Percentiles rank a stretch among this genome's conserved stretches.
Evolutionary conservation across 2,113 vertebrate genomes (phyloP).

Genomic region (Lamprologus tigripictilis): DNA sequence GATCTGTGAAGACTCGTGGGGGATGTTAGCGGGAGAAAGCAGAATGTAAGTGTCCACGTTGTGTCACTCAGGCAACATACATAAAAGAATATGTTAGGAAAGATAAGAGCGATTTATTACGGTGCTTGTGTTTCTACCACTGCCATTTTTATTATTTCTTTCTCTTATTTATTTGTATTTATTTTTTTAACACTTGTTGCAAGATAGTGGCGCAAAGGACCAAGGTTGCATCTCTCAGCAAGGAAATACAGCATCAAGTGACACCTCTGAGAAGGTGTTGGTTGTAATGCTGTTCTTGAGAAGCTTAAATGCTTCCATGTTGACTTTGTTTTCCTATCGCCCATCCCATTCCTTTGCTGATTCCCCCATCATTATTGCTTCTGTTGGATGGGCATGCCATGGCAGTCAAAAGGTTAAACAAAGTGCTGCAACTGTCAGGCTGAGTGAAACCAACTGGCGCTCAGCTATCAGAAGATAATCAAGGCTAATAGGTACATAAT

Average conservation of each 20-base stretch:
- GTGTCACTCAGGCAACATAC: constrained; percentile 56
- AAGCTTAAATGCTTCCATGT: constrained; percentile 42
- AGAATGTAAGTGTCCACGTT: constrained; percentile 54
- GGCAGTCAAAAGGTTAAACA: constrained; percentile 93
- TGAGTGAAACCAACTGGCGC: constrained; percentile 94
- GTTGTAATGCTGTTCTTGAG: neutral
- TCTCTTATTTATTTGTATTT: neutral
- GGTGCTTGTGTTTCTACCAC: constrained; percentile 1
- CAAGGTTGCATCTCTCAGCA: neutral
- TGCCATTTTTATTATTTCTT: neutral
- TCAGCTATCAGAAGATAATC: constrained; percentile 93
- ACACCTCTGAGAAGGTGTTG: neutral
- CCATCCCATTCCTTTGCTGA: constrained; percentile 56
- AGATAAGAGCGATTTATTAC: constrained; percentile 52
- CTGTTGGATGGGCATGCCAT: constrained; percentile 73
- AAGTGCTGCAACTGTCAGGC: constrained; percentile 88
- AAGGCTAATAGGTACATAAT: constrained; percentile 99
- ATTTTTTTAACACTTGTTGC: neutral
- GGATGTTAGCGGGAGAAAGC: constrained; percentile 55
- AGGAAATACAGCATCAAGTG: neutral
- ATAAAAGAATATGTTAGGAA: constrained; percentile 48
- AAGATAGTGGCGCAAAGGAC: neutral
- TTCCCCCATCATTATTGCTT: constrained; percentile 71
- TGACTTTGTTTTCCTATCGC: constrained; percentile 60
- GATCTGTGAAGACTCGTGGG: constrained; percentile 63